Evolutionary conservation across 2,888 invertebrate species (phyloP).

Genomic region (Gisinianus flammeolus): DNA sequence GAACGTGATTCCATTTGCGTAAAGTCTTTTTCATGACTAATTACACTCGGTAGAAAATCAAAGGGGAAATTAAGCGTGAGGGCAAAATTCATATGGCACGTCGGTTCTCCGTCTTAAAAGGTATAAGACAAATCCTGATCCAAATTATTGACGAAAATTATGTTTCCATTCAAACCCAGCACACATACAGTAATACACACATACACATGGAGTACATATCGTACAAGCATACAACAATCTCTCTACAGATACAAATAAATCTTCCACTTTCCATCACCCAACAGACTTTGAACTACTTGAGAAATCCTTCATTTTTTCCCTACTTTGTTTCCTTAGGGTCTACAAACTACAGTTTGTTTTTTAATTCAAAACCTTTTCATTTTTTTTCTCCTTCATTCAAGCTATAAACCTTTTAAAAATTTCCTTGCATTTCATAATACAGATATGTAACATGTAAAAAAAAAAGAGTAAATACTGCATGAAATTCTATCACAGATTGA

Average conservation of each 20-base stretch:
- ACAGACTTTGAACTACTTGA: background rate
- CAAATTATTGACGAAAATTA: background rate
- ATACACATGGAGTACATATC: no score
- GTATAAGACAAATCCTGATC: background rate
- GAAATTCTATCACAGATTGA: no score
- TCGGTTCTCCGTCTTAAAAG: constrained; percentile 19
- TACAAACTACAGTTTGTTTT: background rate
- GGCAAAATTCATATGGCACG: constrained; percentile 51
- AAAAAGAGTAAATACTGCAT: no score
- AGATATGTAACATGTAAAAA: no score
- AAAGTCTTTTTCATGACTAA: constrained; percentile 51
- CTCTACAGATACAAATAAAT: constrained; percentile 9
- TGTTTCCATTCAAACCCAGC: background rate
- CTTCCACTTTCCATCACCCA: background rate
- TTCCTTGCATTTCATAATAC: no score
- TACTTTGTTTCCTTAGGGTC: background rate
- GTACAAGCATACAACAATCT: no score
- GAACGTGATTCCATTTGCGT: constrained; percentile 53
- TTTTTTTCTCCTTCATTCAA: background rate
- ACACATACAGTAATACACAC: no score
- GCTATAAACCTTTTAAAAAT: no score
- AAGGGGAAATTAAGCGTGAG: constrained; percentile 47
- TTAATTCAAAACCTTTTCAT: background rate
- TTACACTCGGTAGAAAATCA: constrained; percentile 51
- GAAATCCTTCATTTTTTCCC: no score